Base-by-base conservation (phyloP, 1,140 invertebrate genomes). In the Meloidogyne hapla region DNA sequence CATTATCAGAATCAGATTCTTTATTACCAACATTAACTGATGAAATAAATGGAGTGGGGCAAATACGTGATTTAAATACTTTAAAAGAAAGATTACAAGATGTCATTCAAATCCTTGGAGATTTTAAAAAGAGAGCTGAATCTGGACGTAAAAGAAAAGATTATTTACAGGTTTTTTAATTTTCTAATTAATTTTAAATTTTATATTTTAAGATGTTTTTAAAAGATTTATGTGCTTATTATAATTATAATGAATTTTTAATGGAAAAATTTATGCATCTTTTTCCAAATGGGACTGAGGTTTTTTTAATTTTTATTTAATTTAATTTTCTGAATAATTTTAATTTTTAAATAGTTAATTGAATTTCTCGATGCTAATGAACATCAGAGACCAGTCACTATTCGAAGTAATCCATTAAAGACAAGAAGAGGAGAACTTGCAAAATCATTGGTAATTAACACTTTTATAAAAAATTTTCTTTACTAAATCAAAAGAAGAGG, bases 291-390 rank as follows among this genome's bases (percentile, higher is more conserved):
- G 81, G 81, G 25, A 76, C 67, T 64, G 85, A 87, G 78, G 83
- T 85, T 42, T 40, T 40, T 66, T 48, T 26, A n/a, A 13, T 12
- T 23, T 68, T 15, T 42, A 62, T 26, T 23, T 48, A 5, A 21
- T 74, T 21, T 77, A 66, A 21, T 33, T 40, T 65, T 68, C 76
- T 28, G n/a, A 15, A 23, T 38, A 3, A 69, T 40, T 45, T 68
- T n/a, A 6, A 15, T 56, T 67, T 83, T 86, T 72, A 33, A 33
- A 33, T 72, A 90, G 88, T 89, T 99, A 25, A 90, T 96, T 79
- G 95, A 98, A 85, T 96, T 95, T 89, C 89, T 99, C 18, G 96
- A 99, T 90, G 94, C 96, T 0, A 97, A 94, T 87, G 96, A 99
- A 90, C 91, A 94, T 18, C 92, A 94, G 74, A 90, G 97, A 82